These are phyloP conservation scores for Trichonephila inaurata DNA, from an alignment of 1,140 invertebrate genomes.

Conservation along the genomic window DNA sequence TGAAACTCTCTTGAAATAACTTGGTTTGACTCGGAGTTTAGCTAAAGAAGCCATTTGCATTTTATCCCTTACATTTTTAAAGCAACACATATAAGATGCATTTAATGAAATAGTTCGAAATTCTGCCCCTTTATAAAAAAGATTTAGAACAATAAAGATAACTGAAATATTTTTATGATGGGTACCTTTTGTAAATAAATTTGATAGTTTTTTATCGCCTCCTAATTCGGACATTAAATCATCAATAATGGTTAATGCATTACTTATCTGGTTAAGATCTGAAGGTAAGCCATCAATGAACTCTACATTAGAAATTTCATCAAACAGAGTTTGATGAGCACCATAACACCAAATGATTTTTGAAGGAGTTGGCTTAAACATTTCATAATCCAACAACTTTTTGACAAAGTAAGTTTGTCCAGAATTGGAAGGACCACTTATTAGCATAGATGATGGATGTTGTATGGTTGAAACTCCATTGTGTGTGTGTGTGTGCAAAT, in stretches of 20 bases:
- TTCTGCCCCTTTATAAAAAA: too few species aligned
- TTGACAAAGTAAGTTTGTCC: too few species aligned
- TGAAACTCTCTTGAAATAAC: background rate
- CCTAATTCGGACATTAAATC: background rate
- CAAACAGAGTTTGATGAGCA: background rate
- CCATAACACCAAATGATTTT: slow-evolving; percentile 22
- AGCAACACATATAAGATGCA: too few species aligned
- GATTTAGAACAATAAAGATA: background rate
- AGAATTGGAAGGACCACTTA: too few species aligned
- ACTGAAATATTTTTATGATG: background rate
- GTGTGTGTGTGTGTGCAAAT: too few species aligned
- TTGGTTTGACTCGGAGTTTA: background rate
- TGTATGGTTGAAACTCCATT: too few species aligned
- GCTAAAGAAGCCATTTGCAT: background rate
- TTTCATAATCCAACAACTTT: too few species aligned
- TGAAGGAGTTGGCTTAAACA: background rate
- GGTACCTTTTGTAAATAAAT: background rate
- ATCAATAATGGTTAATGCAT: background rate
- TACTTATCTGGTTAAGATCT: background rate
- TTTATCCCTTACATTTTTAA: background rate
- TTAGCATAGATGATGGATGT: too few species aligned
- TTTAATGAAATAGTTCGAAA: too few species aligned
- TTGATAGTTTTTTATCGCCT: background rate
- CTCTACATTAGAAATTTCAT: background rate
- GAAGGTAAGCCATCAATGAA: background rate